phyloP scores from a whole-genome alignment of 2,797 vertebrate species.

The Xenentodon cancila region DNA sequence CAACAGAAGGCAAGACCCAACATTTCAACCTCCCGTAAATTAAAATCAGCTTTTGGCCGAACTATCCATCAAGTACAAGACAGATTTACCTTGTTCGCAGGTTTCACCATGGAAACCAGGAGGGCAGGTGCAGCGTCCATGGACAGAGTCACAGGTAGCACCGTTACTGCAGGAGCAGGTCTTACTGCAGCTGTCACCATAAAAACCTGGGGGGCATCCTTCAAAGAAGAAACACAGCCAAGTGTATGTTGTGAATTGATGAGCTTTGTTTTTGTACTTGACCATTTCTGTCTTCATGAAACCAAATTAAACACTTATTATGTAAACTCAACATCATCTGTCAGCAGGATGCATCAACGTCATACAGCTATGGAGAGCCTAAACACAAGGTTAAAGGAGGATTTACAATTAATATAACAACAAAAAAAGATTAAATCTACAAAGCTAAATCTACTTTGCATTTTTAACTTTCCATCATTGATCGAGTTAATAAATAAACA shows the following conservation, averaged over 20 bases:
- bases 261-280: neutral
- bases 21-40: too few relatives aligned
- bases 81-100: conserved; percentile 84
- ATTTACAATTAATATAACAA: neutral
- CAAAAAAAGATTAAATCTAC: neutral
- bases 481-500: too few relatives aligned
- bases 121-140: conserved; percentile 84
- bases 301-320: neutral
- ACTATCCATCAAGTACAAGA: neutral
- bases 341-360: too few relatives aligned
- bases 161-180: conserved; percentile 84
- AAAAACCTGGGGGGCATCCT: conserved; percentile 87
- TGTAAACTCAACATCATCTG: neutral
- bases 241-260: neutral
- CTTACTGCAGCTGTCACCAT: conserved; percentile 83
- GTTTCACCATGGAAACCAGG: conserved; percentile 80
- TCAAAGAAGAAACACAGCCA: conserved; percentile 14
- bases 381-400: too few relatives aligned
- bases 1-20: too few relatives aligned
- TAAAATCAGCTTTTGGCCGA: too few relatives aligned
- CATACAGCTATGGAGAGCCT: neutral
- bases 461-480: too few relatives aligned
- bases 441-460: too few relatives aligned
- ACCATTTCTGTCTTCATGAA: neutral
- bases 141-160: conserved; percentile 81